Evolutionary conservation across 2,113 vertebrate genomes (phyloP), one percentile per base, ranked within the genome.

Genomic region (Pyxicephalus adspersus): DNA sequence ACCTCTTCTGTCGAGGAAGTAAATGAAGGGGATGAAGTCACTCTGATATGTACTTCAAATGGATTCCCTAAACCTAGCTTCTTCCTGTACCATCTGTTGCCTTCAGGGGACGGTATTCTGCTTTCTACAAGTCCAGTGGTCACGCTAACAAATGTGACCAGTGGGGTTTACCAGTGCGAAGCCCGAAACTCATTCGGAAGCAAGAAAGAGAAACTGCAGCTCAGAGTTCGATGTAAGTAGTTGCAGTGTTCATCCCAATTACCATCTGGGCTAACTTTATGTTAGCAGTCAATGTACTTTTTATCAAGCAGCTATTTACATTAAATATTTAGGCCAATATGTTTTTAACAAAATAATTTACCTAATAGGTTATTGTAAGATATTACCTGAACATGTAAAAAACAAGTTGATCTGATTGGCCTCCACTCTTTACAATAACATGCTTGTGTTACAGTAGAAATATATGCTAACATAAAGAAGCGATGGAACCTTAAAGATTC

Each of bases 161-260:
- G 85, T 73, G 92, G 90, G 1, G 84, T 83, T 86, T 93, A 93
- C 25, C 77, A 90, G 68, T 94, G 92, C 83, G 87, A 91, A 87
- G 90, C 83, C 67, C 77, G 60, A 80, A 93, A 92, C 66, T 9
- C 0, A 0, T 64, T 83, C 50, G 91, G 91, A 17, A 89, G 70
- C 73, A 54, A 89, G 8, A 80, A 60, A 80, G 83, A 84, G 75
- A 76, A 86, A 63, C 85, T 91, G 84, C 16, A 90, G 25, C 81
- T 93, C 71, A 63, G 76, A 83, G 74, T 92, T 77, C 71, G 89
- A 89, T 90, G 92, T 93, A 83, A 85, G 89, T 83, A 80, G 19
- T 83, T 8, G 38, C 38, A 45, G 38, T 45, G 38, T 8, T 45
- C 11, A 45, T 45, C 6, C 38, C 38, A 45, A 45, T 15, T 13